Evolutionary conservation across 1,140 invertebrate species (phyloP), one percentile per base, ranked within the genome.

Genomic region (Drosophila paulistorum): DNA sequence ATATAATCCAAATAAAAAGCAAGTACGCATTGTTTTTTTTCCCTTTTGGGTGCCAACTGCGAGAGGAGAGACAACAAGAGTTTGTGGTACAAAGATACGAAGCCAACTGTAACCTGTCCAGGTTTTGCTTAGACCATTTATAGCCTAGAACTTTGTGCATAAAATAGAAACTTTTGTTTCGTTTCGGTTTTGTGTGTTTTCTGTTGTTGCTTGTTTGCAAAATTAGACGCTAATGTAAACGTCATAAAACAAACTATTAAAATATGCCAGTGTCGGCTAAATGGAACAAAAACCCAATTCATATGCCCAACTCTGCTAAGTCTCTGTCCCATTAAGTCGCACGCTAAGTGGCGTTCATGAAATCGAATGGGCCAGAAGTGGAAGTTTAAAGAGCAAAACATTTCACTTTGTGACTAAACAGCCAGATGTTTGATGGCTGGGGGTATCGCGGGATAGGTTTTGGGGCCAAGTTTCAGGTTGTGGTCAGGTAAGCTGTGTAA

Each of bases 161-260:
- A 79, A 86, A 86, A 87, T 83, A 79, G 79, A 86, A 86, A 86
- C 83, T 86, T 86, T 86, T 86, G 83, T 86, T 89, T 83, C 70
- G 41, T 65, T 59, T 68, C 54, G 17, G 54, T 37, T 62, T 33
- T 33, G 33, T 42, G 42, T 59, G 51, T 76, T 64, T 68, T 59
- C 23, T 61, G 37, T 60, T 65, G 54, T 65, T 42, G 73, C 83
- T 87, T 89, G 84, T 87, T 87, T 80, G 74, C 83, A 68, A 89
- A 87, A 89, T 87, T 72, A 87, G 83, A 87, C 86, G 83, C 83
- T 87, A 89, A 87, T 89, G 83, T 84, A 87, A 89, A 84, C 71
- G 84, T 82, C 83, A 84, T 87, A 87, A 87, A 87, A 78, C 80
- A 83, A 89, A 87, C 83, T 89, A 87, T 87, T 87, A 89, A 84